Evolutionary conservation across 2,797 vertebrate genomes (phyloP).

Genomic region (Poliocrania exsul): DNA sequence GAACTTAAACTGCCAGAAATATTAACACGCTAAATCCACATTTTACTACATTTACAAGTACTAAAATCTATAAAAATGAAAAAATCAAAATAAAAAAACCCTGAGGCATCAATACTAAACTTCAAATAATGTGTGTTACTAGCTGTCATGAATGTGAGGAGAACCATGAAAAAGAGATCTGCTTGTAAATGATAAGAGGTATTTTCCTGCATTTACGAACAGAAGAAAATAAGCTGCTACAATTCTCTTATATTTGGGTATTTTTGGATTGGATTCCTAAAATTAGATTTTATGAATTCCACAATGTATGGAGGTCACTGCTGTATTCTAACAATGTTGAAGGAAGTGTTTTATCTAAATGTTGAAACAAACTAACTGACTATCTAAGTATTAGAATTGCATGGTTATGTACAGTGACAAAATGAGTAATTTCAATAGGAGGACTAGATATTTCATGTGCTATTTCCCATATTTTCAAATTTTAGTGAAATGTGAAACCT

Average conservation of each 20-base stretch:
- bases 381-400: background rate
- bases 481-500: background rate
- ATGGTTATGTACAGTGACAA: background rate
- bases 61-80: no score
- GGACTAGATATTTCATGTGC: background rate
- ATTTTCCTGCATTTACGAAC: background rate
- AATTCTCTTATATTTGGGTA: background rate
- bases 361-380: background rate
- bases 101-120: background rate
- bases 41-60: no score
- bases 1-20: no score
- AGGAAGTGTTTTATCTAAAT: background rate
- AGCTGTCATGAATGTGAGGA: background rate
- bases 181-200: background rate
- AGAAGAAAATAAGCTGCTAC: background rate
- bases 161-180: background rate
- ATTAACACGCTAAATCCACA: no score
- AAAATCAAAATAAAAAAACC: no score
- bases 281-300: background rate
- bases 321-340: background rate
- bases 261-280: background rate
- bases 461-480: background rate
- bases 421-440: background rate
- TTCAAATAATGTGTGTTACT: background rate
- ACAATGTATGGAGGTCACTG: background rate